Base-by-base conservation (phyloP, 1,140 invertebrate species). In the Leguminivora glycinivorella region DNA sequence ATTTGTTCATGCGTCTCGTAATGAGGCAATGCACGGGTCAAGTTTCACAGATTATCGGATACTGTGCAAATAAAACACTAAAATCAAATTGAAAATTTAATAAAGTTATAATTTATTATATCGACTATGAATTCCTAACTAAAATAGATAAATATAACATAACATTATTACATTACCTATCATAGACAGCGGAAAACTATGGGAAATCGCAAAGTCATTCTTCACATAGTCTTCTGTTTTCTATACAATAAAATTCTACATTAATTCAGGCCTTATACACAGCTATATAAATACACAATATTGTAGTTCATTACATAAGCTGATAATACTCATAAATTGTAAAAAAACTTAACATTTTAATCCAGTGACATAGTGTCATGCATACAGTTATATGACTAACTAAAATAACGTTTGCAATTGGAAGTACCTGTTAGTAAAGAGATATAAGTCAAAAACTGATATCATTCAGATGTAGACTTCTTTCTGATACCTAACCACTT, bases 91-190 rank as follows among this genome's bases (percentile, higher is more conserved):
- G 17, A 63, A 63, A 63, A 63, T 10, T 63, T 63, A 63, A 34
- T 63, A 63, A 63, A 63, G 14, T 70, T 63, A 60, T 60, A 60
- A 34, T 56, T 60, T 60, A 70, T 19, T 63, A 47, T 12, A 34
- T 60, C 29, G 38, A 76, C 52, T 73, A 71, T 74, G 75, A 74
- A 78, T 66, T 63, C 72, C 72, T 78, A 78, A 66, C 70, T 78
- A 76, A 67, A 17, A 56, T 73, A 25, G 72, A 70, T 71, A 52
- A 52, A 70, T 70, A 72, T 69, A 70, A 74, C 58, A 56, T 70
- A 72, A 38, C 52, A 56, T 68, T 31, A 56, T 70, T 71, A 38
- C 52, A 56, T 68, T 31, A 26, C 60, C 34, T 38, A 43, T 43
- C 1, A 43, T 43, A 43, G 47, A 22, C 1, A 22, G 7, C 19